A percentile compares a stretch with the other conserved stretches of the same genome.
Conservation (phyloP, 2,113 vertebrate genomes). For the Enhydra lutris region DNA sequence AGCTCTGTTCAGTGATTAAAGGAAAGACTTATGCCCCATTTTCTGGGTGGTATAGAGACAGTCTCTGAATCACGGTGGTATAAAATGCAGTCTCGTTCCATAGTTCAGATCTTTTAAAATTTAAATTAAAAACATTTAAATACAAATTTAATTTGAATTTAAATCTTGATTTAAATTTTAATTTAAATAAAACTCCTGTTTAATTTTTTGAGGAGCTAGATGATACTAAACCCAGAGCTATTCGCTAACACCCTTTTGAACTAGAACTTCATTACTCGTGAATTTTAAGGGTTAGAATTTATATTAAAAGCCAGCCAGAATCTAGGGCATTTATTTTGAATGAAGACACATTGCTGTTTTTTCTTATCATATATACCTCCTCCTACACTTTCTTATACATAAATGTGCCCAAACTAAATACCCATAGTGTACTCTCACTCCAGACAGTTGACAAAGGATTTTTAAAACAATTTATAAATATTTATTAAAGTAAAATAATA, state of each 20-base stretch:
- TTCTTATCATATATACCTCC: not conserved
- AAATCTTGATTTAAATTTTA: not conserved
- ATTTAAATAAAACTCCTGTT: not conserved
- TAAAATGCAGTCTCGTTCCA: not conserved
- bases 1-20: not conserved
- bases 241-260: not conserved
- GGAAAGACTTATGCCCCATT: not conserved
- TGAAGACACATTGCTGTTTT: not conserved
- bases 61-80: not conserved
- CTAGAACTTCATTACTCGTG: not conserved
- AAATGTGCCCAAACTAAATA: constrained; percentile 42
- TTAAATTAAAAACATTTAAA: not conserved
- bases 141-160: not conserved
- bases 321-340: constrained; percentile 40
- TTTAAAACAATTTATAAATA: constrained; percentile 48
- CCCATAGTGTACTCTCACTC: not conserved
- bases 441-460: constrained; percentile 27
- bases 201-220: not conserved
- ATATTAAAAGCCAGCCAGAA: not conserved
- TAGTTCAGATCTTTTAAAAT: not conserved
- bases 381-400: not conserved
- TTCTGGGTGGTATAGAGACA: not conserved
- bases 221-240: not conserved
- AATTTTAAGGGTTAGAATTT: constrained; percentile 17
- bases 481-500: constrained; percentile 46